Evolutionary conservation across 2,888 invertebrate genomes (phyloP).

Genomic region (Agrilus mali): DNA sequence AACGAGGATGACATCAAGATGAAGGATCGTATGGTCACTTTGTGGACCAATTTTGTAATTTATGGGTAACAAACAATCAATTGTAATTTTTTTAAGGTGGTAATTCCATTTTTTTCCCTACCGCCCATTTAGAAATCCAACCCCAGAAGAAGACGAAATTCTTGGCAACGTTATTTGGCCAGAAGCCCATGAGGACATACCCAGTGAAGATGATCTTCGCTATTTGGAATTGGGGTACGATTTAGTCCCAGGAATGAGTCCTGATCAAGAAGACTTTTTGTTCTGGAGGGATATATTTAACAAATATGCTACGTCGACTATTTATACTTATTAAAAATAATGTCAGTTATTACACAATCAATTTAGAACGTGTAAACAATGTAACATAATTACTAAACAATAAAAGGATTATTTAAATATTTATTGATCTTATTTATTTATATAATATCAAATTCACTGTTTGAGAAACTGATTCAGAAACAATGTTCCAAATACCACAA

Average conservation of each 20-base stretch:
- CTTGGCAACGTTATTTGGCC: constrained; percentile 4
- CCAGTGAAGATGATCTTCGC: constrained; percentile 5
- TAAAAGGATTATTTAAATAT: neutral
- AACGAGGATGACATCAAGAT: constrained; percentile 1
- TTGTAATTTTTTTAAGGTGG: too few relatives aligned
- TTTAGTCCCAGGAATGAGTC: constrained; percentile 11
- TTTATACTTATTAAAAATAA: constrained; percentile 10
- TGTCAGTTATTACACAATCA: neutral
- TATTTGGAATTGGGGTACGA: constrained; percentile 16
- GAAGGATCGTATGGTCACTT: constrained; percentile 1
- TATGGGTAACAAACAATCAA: constrained; percentile 3
- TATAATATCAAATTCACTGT: too few relatives aligned
- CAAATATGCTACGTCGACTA: constrained; percentile 13
- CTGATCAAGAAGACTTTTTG: constrained; percentile 11
- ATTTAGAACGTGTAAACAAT: too few relatives aligned
- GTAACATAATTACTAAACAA: neutral
- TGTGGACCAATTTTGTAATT: constrained; percentile 9
- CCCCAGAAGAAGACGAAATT: neutral
- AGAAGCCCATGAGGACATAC: constrained; percentile 10
- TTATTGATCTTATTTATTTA: too few relatives aligned
- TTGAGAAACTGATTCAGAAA: too few relatives aligned
- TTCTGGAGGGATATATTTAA: constrained; percentile 16
- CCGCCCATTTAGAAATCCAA: constrained; percentile 7
- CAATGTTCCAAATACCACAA: too few relatives aligned
- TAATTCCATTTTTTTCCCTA: too few relatives aligned